Evolutionary conservation across 2,888 invertebrate genomes (phyloP).

Genomic region (Tetragnatha montana): DNA sequence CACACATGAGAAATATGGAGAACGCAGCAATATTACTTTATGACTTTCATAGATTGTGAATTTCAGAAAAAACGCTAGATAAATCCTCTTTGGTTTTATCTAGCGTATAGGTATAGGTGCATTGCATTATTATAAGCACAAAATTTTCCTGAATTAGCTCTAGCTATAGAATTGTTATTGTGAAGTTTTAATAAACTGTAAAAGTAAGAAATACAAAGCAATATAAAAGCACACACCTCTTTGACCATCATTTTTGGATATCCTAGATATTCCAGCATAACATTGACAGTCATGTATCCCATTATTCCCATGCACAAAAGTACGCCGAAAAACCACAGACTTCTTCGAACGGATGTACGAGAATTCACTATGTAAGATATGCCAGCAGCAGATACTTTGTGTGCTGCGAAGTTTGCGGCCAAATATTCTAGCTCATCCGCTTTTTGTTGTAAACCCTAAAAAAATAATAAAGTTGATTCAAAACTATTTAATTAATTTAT

Average conservation of each 20-base stretch:
- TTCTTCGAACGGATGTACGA: conserved; percentile 2
- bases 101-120: too few relatives aligned
- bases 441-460: background rate
- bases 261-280: conserved; percentile 41
- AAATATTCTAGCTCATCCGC: conserved; percentile 3
- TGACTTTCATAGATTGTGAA: too few relatives aligned
- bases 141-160: too few relatives aligned
- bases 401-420: conserved; percentile 23
- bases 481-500: too few relatives aligned
- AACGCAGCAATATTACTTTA: too few relatives aligned
- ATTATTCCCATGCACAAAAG: conserved; percentile 24
- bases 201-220: too few relatives aligned
- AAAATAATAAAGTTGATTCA: background rate
- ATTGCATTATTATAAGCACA: too few relatives aligned
- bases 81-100: too few relatives aligned
- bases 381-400: conserved; percentile 62
- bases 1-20: too few relatives aligned
- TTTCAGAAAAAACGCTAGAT: too few relatives aligned
- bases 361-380: conserved; percentile 50
- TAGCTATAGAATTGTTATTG: too few relatives aligned
- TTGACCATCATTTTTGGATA: conserved; percentile 63
- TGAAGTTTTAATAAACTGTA: too few relatives aligned
- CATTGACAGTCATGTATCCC: conserved; percentile 64
- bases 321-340: conserved; percentile 47
- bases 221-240: conserved; percentile 37